phyloP scores from a whole-genome alignment of 2,888 invertebrate genomes.

The Hemistola chrysoprasaria region DNA sequence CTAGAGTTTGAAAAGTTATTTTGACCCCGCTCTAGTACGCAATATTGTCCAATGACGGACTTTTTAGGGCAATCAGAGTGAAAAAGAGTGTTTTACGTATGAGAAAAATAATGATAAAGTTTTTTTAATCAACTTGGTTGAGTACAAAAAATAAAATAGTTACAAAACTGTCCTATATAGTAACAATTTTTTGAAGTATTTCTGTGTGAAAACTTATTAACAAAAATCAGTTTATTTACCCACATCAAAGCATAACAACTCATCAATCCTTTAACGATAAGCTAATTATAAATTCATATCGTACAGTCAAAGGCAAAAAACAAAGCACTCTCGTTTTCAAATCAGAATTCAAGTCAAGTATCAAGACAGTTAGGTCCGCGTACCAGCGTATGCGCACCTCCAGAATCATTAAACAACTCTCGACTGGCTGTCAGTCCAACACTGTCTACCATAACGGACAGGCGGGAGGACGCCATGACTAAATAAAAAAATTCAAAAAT shows the following conservation, averaged over 20 bases:
- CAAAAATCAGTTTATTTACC: too few species aligned
- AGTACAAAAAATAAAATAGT: too few species aligned
- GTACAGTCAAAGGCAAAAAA: slow-evolving; percentile 29
- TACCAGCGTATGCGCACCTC: slow-evolving; percentile 59
- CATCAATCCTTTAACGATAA: slow-evolving; percentile 10
- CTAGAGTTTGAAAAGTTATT: too few species aligned
- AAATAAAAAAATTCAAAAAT: slow-evolving; percentile 13
- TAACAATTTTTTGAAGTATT: too few species aligned
- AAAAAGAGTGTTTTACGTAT: too few species aligned
- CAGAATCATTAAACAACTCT: slow-evolving; percentile 61
- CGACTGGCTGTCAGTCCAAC: slow-evolving; percentile 69
- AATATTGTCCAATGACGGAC: too few species aligned
- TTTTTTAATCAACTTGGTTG: too few species aligned
- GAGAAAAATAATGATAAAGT: too few species aligned
- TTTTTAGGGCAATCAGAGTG: too few species aligned
- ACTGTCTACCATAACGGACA: slow-evolving; percentile 68
- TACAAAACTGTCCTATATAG: too few species aligned
- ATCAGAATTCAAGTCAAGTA: slow-evolving; percentile 69
- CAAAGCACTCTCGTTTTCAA: slow-evolving; percentile 69
- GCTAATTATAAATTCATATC: slow-evolving; percentile 18
- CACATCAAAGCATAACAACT: not conserved
- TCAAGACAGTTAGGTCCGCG: slow-evolving; percentile 72
- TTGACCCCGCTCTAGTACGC: too few species aligned
- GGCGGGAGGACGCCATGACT: slow-evolving; percentile 64
- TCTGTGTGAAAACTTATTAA: too few species aligned